Conservation (phyloP, 2,888 invertebrate genomes). For the Lochmaea capreae region DNA sequence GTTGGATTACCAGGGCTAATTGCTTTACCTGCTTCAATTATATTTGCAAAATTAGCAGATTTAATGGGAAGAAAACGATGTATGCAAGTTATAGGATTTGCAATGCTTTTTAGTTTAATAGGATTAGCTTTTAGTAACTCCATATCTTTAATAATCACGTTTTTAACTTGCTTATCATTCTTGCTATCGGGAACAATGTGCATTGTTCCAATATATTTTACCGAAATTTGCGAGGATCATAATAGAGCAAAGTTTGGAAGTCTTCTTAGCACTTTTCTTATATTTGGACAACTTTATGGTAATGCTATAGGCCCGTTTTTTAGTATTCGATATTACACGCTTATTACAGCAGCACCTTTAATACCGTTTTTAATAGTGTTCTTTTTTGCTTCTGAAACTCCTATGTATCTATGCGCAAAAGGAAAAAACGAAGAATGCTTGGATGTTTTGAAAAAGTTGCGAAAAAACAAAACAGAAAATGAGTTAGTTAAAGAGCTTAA, state of each 20-base stretch:
- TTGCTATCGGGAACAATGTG: background rate
- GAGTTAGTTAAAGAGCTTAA: constrained; percentile 22
- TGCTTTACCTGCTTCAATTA: background rate
- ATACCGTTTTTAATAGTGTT: constrained; percentile 11
- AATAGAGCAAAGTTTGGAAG: constrained; percentile 30
- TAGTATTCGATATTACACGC: constrained; percentile 19
- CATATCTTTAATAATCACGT: background rate
- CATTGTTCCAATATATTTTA: constrained; percentile 17
- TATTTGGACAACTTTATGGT: constrained; percentile 18
- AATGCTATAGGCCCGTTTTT: constrained; percentile 25
- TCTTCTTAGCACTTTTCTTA: background rate
- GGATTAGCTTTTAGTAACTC: constrained; percentile 17
- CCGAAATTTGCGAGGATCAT: constrained; percentile 34
- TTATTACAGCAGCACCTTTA: constrained; percentile 16
- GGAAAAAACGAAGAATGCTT: constrained; percentile 19
- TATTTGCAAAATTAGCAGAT: constrained; percentile 18
- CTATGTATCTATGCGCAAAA: constrained; percentile 10
- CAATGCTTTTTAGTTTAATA: background rate
- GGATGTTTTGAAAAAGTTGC: constrained; percentile 13
- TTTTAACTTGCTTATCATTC: background rate
- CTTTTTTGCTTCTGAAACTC: constrained; percentile 24
- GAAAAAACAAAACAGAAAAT: constrained; percentile 9
- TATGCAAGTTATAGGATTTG: constrained; percentile 8
- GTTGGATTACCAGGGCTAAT: constrained; percentile 19
- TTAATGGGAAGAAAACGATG: constrained; percentile 23